A percentile compares a stretch with the other conserved stretches of the same genome.
phyloP scores from a whole-genome alignment of 2,113 vertebrate species.

The Sus scrofa region T2T-Sscrofa CM000825.6:60935001-60935500 shows the following conservation, averaged over 20 bases:
- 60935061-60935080: not conserved
- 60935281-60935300: not conserved
- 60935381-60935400: too few relatives aligned
- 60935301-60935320: not conserved
- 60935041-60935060: not conserved
- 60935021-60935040: not conserved
- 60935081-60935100: not conserved
- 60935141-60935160: not conserved
- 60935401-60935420: too few relatives aligned
- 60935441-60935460: too few relatives aligned
- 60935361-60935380: not conserved
- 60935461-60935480: too few relatives aligned
- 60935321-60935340: not conserved
- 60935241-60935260: not conserved
- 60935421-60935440: too few relatives aligned
- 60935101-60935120: not conserved
- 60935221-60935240: not conserved
- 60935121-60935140: not conserved
- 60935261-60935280: not conserved
- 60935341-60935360: not conserved
- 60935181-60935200: not conserved
- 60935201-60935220: not conserved
- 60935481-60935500: too few relatives aligned
- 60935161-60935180: not conserved
- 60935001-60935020: too few relatives aligned